Evolutionary conservation across 2,113 vertebrate species (phyloP).

Genomic region (Gadus macrocephalus): DNA sequence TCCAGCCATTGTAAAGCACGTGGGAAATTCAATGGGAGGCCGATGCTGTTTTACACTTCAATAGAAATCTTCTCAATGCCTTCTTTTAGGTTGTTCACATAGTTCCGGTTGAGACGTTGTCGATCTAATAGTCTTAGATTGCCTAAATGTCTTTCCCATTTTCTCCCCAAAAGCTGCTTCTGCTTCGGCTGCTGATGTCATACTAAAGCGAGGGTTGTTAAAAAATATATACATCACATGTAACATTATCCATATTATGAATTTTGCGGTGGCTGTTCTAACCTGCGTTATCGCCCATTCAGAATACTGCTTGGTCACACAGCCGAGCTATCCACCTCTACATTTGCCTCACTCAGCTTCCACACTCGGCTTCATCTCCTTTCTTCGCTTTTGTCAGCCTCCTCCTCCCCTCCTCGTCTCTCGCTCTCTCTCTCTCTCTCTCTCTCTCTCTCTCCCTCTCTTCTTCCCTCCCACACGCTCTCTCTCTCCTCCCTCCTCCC

Average conservation of each 20-base stretch:
- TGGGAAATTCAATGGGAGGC: constrained; percentile 1
- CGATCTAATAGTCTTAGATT: constrained; percentile 19
- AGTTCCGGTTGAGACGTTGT: constrained; percentile 30
- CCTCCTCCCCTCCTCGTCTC: constrained; percentile 1
- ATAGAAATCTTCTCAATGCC: background rate
- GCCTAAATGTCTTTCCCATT: constrained; percentile 13
- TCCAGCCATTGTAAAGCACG: no score
- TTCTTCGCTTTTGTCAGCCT: background rate
- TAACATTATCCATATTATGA: background rate
- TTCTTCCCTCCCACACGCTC: background rate
- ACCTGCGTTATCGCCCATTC: constrained; percentile 44
- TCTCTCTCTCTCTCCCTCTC: constrained; percentile 5
- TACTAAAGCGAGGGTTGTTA: no score
- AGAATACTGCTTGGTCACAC: constrained; percentile 45
- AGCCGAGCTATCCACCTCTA: constrained; percentile 33
- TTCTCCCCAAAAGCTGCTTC: constrained; percentile 5
- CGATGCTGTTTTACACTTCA: constrained; percentile 7
- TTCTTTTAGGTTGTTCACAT: background rate
- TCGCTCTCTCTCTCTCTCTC: background rate
- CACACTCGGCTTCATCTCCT: constrained; percentile 2
- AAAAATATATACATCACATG: no score
- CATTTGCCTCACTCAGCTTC: constrained; percentile 27
- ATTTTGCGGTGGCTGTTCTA: background rate
- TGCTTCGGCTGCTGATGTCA: background rate
- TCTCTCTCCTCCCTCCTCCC: constrained; percentile 10